These are phyloP conservation scores for Lymantria monacha DNA, from an alignment of 2,888 invertebrate species.

Conservation along the genomic window DNA sequence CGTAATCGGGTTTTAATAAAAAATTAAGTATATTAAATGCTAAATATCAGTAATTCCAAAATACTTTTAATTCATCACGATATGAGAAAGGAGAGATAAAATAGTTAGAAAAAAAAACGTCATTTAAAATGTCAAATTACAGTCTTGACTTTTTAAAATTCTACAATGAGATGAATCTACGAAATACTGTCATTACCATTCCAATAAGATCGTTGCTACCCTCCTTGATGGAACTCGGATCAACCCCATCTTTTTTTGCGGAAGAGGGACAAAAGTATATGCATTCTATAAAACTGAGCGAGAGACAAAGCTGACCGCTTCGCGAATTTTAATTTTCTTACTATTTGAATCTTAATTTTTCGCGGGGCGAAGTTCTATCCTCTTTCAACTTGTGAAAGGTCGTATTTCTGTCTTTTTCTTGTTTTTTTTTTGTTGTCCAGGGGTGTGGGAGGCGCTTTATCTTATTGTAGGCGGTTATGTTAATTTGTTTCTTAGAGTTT, in stretches of 20 bases:
- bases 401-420: slow-evolving; percentile 51
- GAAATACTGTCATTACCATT: slow-evolving; percentile 61
- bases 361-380: slow-evolving; percentile 59
- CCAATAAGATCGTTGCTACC: slow-evolving; percentile 48
- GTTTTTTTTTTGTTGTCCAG: slow-evolving; percentile 49
- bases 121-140: slow-evolving; percentile 21
- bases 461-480: slow-evolving; percentile 44
- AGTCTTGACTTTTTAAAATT: slow-evolving; percentile 31
- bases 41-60: too few relatives aligned
- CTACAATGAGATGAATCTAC: slow-evolving; percentile 25
- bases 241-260: slow-evolving; percentile 59
- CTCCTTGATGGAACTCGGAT: slow-evolving; percentile 58
- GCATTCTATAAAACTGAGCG: slow-evolving; percentile 30
- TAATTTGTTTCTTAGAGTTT: slow-evolving; percentile 52
- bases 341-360: slow-evolving; percentile 82
- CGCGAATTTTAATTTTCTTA: slow-evolving; percentile 82
- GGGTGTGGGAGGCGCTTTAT: slow-evolving; percentile 40
- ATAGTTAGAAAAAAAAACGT: not conserved
- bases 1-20: too few relatives aligned
- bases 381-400: slow-evolving; percentile 35
- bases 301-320: slow-evolving; percentile 65
- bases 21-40: too few relatives aligned
- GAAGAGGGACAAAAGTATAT: slow-evolving; percentile 35
- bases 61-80: too few relatives aligned
- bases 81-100: not conserved